Base-by-base conservation (phyloP, 2,797 vertebrate species). In the Cuculus canorus region DNA sequence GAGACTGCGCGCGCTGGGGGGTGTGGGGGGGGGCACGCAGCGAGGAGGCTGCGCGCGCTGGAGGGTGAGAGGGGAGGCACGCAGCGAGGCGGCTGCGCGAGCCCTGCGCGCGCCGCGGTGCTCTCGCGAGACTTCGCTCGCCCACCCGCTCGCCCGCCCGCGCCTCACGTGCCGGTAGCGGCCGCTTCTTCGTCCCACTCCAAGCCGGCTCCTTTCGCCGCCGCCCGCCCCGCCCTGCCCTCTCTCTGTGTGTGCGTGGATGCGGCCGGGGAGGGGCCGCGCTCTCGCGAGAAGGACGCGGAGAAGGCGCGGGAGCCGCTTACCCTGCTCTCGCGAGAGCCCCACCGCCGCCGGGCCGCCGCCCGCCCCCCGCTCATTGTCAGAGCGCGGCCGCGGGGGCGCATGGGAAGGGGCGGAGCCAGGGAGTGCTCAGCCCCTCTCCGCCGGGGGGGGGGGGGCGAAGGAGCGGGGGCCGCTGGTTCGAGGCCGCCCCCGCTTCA, bases 261-360 rank as follows among this genome's bases (percentile, higher is more conserved):
- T n/a, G n/a, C n/a, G 17, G n/a, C 13, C 10, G 28, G 10, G n/a
- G 9, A 7, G 70, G 43, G 48, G 28, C 66, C 50, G 27, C 17
- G 13, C 32, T 92, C 91, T 95, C 93, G 93, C 91, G 93, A 91
- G 88, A 88, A 5, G 41, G 41, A 43, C 41, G 16, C 41, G 16
- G 41, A 41, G 41, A 43, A 43, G n/a, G n/a, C n/a, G 65, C 28
- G 37, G 32, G 41, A 32, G 43, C 83, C 43, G 23, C 91, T 95
- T 53, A 86, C 88, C 91, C 32, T 32, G 85, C 25, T 95, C 91
- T 95, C 94, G 94, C 94, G 94, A 95, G 88, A 93, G 12, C 6
- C 4, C 19, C 6, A 37, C 53, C 82, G 30, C 59, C 57, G n/a
- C 82, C 78, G 19, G 41, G 33, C 45, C 41, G 86, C 72, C 35